Conservation (phyloP, 2,888 invertebrate species). For the Apantesis nais region DNA sequence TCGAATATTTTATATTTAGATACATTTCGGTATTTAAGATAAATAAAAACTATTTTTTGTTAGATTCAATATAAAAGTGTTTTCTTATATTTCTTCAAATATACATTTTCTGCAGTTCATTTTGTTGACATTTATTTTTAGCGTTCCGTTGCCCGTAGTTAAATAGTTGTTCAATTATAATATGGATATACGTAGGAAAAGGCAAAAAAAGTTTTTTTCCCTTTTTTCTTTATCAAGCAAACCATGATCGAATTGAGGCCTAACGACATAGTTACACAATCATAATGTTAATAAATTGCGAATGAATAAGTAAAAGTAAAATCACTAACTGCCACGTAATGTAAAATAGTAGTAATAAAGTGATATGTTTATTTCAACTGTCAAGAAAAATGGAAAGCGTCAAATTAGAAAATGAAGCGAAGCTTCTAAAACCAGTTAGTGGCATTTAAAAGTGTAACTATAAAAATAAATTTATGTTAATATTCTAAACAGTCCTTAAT, state of each 20-base stretch:
- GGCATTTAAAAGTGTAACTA: not conserved
- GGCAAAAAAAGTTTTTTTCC: no score
- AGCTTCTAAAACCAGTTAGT: not conserved
- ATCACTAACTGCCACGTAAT: not conserved
- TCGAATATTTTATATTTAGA: no score
- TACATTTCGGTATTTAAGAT: no score
- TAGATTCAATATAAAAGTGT: no score
- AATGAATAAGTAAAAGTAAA: not conserved
- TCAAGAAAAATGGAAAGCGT: conserved; percentile 3
- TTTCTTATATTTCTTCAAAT: no score
- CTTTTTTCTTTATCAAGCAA: no score
- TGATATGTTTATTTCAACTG: not conserved
- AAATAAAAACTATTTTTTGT: no score
- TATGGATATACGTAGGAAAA: no score
- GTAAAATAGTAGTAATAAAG: not conserved
- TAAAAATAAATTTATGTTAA: not conserved
- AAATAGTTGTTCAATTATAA: no score
- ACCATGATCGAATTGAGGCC: not conserved
- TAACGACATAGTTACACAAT: not conserved
- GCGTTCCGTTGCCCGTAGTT: no score
- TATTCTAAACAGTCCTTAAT: not conserved
- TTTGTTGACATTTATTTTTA: no score
- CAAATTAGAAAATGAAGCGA: not conserved
- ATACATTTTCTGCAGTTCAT: no score
- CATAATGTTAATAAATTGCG: not conserved